These are phyloP conservation scores for Apteryx owenii DNA, from an alignment of 2,113 vertebrate species.

Conservation along the genomic window DNA sequence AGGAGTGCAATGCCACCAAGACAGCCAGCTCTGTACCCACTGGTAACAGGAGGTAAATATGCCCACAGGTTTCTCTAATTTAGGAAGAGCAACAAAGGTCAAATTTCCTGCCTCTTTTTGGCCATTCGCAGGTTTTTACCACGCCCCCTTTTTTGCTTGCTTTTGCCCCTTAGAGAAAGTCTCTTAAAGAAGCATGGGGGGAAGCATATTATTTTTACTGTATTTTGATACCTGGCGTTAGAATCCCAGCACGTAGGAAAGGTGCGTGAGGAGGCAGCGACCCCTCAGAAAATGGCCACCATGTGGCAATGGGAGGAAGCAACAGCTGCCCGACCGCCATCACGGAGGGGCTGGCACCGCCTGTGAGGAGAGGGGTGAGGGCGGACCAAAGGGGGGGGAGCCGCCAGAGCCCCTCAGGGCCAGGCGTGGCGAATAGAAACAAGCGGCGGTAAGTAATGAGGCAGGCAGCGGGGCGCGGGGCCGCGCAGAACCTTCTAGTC, in stretches of 20 bases:
- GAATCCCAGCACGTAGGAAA: neutral
- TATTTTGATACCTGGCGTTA: neutral
- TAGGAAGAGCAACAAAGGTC: neutral
- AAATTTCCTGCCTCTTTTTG: fast-evolving
- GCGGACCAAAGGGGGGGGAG: no score
- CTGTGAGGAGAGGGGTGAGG: fast-evolving
- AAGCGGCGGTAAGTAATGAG: no score
- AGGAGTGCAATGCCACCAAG: neutral
- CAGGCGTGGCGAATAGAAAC: fast-evolving
- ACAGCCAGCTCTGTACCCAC: neutral
- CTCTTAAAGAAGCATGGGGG: no score
- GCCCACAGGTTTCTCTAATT: fast-evolving
- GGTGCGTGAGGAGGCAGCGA: neutral
- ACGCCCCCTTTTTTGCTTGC: no score
- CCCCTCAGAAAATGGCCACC: no score
- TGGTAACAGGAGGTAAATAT: fast-evolving
- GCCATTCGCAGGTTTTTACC: no score
- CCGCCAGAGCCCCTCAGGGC: fast-evolving
- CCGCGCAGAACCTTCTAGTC: no score
- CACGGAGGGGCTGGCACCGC: fast-evolving
- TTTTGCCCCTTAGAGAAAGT: neutral
- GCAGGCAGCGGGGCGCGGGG: no score
- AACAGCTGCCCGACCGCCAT: fast-evolving
- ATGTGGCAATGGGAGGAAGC: no score
- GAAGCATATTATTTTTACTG: neutral